These are phyloP conservation scores for Adineta ricciae DNA, from an alignment of 2,888 invertebrate species.

Conservation along the genomic window DNA sequence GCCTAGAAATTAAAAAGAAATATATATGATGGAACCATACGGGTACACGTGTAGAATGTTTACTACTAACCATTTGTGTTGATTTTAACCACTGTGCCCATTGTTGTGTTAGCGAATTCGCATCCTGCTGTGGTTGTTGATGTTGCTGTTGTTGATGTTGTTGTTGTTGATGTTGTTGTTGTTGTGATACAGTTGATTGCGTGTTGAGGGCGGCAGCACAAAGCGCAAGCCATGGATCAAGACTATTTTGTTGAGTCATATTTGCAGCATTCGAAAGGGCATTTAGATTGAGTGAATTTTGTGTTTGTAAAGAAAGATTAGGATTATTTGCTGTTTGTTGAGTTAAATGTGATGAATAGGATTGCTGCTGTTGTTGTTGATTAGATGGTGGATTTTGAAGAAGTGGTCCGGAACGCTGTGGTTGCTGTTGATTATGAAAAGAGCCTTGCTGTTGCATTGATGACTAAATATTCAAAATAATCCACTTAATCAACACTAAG, in stretches of 20 bases:
- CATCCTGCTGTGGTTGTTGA: neutral
- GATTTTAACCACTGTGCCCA: conserved; percentile 12
- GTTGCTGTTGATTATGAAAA: neutral
- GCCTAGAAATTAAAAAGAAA: too few relatives aligned
- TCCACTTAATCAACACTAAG: neutral
- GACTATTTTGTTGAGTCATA: neutral
- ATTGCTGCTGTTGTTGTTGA: neutral
- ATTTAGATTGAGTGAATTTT: neutral
- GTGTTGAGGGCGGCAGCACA: neutral
- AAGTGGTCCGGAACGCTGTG: neutral
- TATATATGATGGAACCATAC: too few relatives aligned
- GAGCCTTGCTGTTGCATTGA: neutral
- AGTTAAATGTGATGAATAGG: neutral
- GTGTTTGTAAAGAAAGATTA: neutral
- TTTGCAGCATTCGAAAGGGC: neutral
- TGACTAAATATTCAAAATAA: neutral
- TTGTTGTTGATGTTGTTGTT: too few relatives aligned
- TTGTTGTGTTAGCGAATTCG: neutral
- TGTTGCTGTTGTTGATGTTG: neutral
- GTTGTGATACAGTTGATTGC: neutral
- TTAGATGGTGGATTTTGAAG: neutral
- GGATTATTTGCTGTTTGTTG: neutral
- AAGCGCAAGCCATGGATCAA: neutral
- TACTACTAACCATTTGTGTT: neutral
- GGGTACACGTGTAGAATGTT: too few relatives aligned